These are phyloP conservation scores for Sigmodon hispidus DNA, from an alignment of 2,113 vertebrate genomes.

Conservation along the genomic window DNA sequence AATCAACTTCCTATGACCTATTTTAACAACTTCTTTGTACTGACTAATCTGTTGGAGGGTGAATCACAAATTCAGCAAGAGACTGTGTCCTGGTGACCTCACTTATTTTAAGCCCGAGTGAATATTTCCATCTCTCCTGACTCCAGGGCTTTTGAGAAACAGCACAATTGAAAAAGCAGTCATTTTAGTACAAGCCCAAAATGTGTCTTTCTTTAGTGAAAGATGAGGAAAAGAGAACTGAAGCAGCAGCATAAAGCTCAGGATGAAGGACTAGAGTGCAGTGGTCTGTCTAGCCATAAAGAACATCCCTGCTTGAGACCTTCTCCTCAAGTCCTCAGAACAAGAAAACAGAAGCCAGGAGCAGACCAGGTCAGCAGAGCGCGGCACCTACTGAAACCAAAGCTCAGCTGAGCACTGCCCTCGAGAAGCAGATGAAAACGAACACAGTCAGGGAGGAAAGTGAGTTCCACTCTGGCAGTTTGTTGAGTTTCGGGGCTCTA, in stretches of 20 bases:
- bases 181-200: constrained; percentile 64
- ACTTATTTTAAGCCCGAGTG: constrained; percentile 67
- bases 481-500: constrained; percentile 45
- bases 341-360: constrained; percentile 54
- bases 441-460: constrained; percentile 43
- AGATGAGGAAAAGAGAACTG: constrained; percentile 32
- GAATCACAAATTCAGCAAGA: constrained; percentile 78
- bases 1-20: constrained; percentile 75
- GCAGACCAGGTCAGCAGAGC: constrained; percentile 55
- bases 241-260: constrained; percentile 61
- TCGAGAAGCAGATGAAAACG: constrained; percentile 65
- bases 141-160: constrained; percentile 71
- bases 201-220: constrained; percentile 63
- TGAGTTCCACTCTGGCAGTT: constrained; percentile 40
- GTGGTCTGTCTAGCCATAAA: constrained; percentile 61
- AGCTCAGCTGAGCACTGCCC: constrained; percentile 57
- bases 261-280: constrained; percentile 65
- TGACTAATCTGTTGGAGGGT: constrained; percentile 70
- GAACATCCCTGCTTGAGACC: constrained; percentile 72
- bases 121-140: constrained; percentile 65
- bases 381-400: constrained; percentile 43
- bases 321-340: constrained; percentile 68
- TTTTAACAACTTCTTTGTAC: constrained; percentile 73
- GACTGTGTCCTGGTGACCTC: constrained; percentile 74
- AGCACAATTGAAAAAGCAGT: constrained; percentile 74